These are phyloP conservation scores for Poliocrania exsul DNA, from an alignment of 2,797 vertebrate genomes.

Conservation along the genomic window DNA sequence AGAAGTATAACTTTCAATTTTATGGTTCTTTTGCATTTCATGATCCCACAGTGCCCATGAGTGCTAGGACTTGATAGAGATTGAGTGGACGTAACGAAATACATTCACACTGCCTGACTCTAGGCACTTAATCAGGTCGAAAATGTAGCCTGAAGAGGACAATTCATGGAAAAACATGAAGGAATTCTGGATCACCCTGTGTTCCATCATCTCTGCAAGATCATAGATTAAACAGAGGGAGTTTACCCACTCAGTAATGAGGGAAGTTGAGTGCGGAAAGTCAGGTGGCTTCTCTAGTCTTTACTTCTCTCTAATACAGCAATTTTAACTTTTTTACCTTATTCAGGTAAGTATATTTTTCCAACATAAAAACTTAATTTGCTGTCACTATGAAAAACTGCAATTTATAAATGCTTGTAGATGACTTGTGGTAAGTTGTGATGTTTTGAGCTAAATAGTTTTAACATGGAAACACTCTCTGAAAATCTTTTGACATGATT, in stretches of 20 bases:
- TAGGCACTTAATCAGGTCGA: not conserved
- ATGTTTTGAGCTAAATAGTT: not conserved
- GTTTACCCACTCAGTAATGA: not conserved
- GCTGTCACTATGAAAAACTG: not conserved
- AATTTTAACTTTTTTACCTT: not conserved
- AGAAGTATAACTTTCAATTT: constrained; percentile 3
- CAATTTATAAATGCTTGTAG: not conserved
- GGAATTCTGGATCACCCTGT: not conserved
- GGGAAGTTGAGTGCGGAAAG: not conserved
- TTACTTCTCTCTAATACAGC: not conserved
- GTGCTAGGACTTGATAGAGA: not conserved
- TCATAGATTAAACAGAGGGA: not conserved
- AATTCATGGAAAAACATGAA: not conserved
- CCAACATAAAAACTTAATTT: not conserved
- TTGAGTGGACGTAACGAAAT: not conserved
- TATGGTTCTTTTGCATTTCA: constrained; percentile 17
- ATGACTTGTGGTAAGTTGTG: not conserved
- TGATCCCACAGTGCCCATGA: not conserved
- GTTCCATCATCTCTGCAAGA: not conserved
- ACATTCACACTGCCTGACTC: not conserved
- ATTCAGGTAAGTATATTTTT: not conserved
- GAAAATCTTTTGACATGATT: not conserved
- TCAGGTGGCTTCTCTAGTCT: not conserved
- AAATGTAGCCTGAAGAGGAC: not conserved
- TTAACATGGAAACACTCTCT: not conserved